Evolutionary conservation across 2,888 invertebrate genomes (phyloP).

Genomic region (Eurytoma californica): DNA sequence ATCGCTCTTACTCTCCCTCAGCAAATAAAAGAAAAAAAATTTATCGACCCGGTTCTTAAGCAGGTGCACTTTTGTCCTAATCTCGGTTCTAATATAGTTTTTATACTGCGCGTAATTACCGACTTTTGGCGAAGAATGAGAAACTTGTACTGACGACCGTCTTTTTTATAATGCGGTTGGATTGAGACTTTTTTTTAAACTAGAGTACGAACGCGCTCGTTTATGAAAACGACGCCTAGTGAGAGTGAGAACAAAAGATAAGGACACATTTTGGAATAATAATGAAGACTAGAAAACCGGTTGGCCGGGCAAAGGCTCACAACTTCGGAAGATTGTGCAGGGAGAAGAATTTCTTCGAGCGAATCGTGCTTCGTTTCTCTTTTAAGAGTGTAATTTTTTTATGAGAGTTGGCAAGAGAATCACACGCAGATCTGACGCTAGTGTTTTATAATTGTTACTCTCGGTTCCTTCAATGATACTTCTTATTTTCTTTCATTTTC

Average conservation of each 20-base stretch:
- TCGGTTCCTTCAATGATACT: slow-evolving; percentile 25
- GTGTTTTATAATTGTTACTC: slow-evolving; percentile 40
- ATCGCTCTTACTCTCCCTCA: background rate
- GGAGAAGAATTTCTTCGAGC: slow-evolving; percentile 54
- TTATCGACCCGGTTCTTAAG: slow-evolving; percentile 41
- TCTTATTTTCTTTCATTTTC: slow-evolving; percentile 42
- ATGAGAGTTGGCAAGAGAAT: slow-evolving; percentile 46
- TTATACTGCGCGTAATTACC: slow-evolving; percentile 44
- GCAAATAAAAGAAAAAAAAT: slow-evolving; percentile 20
- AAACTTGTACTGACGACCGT: slow-evolving; percentile 39
- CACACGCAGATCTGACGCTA: slow-evolving; percentile 49
- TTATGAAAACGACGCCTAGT: slow-evolving; percentile 38
- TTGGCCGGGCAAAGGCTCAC: slow-evolving; percentile 19
- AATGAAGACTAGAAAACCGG: slow-evolving; percentile 6
- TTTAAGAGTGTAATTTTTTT: slow-evolving; percentile 16
- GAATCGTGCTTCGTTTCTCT: slow-evolving; percentile 19
- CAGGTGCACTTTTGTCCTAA: slow-evolving; percentile 40
- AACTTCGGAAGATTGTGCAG: slow-evolving; percentile 16
- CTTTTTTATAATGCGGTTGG: slow-evolving; percentile 36
- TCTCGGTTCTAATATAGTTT: slow-evolving; percentile 50
- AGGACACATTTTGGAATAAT: slow-evolving; percentile 26
- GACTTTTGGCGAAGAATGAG: slow-evolving; percentile 37
- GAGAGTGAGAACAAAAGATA: slow-evolving; percentile 15
- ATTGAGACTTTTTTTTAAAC: slow-evolving; percentile 42
- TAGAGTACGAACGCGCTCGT: slow-evolving; percentile 38